Evolutionary conservation across 2,888 invertebrate species (phyloP), one percentile per base, ranked within the genome.

Genomic region (Erynnis tages): DNA sequence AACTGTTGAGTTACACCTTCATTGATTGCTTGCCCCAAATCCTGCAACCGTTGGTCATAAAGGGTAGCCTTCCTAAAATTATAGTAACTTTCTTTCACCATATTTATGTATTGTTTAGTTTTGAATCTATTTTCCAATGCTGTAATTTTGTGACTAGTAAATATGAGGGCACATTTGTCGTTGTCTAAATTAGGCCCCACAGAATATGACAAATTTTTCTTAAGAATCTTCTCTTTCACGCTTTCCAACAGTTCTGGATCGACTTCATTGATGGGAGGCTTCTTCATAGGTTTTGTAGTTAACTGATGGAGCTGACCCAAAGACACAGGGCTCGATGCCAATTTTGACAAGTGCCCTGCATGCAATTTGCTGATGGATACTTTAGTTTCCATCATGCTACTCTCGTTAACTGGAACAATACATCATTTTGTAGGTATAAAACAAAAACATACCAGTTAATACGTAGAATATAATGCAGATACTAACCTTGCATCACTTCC

Each of bases 351-450:
- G 67, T 94, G 93, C 46, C 91, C 87, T 4, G 94, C 91, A 64
- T 91, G 92, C 23, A 95, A 76, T 64, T 93, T 94, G 59, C 91
- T 91, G 7, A 95, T 91, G 11, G 91, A 90, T 1, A 95, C 93
- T 71, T 92, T 93, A 11, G 91, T 91, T 79, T 94, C 93, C 44
- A 83, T 93, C 69, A 93, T 92, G 2, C 88, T 88, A 48, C 86
- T 82, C 38, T 92, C 85, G 23, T 92, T 93, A 52, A 95, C 95
- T 95, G 67, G 53, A 82, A 82, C 53, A 25, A 25, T 2, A 25
- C 25, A 7, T 2, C 8, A 25, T 7, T 2, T 32, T 7, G 0
- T 4, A 13, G 13, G 0, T 21, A 21, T 32, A 6, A 14, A 32
- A 32, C 3, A 14, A 30, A 1, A 30, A 30, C 5, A 5, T 4